Base-by-base conservation (phyloP, 2,888 invertebrate genomes). In the Helicoverpa assulta region DNA sequence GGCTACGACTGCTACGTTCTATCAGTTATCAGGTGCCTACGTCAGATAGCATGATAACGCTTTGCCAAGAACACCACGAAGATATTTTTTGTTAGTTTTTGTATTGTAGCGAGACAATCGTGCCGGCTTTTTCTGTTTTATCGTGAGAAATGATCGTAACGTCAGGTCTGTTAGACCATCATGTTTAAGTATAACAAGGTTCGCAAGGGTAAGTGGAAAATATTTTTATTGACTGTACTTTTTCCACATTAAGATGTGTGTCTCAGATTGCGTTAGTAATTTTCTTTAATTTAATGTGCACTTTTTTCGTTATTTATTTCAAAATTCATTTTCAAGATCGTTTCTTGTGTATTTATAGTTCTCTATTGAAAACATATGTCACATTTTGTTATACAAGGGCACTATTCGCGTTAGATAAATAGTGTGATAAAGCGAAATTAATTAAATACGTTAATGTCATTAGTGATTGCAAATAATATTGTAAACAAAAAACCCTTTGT, bases 101-200 rank as follows among this genome's bases (percentile, higher is more conserved):
- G 80, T 84, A 79, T 74, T 58, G 83, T 78, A 73, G 63, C 68
- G 83, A 86, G 83, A 88, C 89, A 86, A 89, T 87, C 83, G 81
- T 73, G 70, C 84, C 80, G 78, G 81, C 67, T 78, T 86, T 83
- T 83, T 37, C 37, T 81, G 80, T 76, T 78, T 74, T 70, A 56
- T 60, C 65, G 82, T 86, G 87, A 83, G 86, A 86, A 87, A 91
- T 93, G 91, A 60, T 74, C 63, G 80, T 84, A 81, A 82, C 70
- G 67, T 65, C 18, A 33, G 4, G 47, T 57, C 37, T 54, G 65
- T 77, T 71, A 78, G 70, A 26, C 53, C 21, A 79, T 62, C 56
- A 94, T 94, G 93, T 86, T 90, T 68, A 90, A 83, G 57, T 88
- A 87, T 52, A 86, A 70, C 33, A 89, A 90, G 67, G 75, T 88